Evolutionary conservation across 2,888 invertebrate genomes (phyloP).

Genomic region (Drosophila colorata): DNA sequence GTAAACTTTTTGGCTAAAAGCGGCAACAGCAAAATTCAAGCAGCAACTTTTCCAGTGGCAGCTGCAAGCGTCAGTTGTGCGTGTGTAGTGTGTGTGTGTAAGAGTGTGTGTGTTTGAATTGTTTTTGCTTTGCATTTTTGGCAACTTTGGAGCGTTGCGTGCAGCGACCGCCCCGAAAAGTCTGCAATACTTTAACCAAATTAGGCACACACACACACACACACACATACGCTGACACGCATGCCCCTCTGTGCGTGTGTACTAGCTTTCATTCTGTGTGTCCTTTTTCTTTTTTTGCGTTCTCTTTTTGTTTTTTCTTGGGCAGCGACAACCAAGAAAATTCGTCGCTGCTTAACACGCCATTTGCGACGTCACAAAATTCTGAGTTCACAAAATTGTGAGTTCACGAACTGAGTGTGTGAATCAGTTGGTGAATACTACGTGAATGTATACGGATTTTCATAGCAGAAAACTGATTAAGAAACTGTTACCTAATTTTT

Average conservation of each 20-base stretch:
- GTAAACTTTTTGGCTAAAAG: constrained; percentile 68
- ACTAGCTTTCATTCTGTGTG: constrained; percentile 8
- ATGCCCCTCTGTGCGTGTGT: constrained; percentile 11
- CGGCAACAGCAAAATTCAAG: constrained; percentile 51
- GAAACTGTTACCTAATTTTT: too few species aligned
- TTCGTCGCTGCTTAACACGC: constrained; percentile 44
- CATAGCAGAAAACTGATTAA: neutral
- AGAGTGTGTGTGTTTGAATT: constrained; percentile 22
- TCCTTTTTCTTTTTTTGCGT: constrained; percentile 3
- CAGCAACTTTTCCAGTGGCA: constrained; percentile 39
- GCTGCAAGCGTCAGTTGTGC: constrained; percentile 29
- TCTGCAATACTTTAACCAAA: constrained; percentile 69
- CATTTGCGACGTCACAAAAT: constrained; percentile 44
- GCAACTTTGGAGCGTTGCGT: constrained; percentile 65
- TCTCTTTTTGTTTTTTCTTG: constrained; percentile 10
- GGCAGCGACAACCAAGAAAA: constrained; percentile 22
- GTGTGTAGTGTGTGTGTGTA: constrained; percentile 15
- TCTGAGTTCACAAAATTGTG: constrained; percentile 17
- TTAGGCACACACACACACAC: constrained; percentile 59
- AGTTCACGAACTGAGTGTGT: neutral
- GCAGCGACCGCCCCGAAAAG: constrained; percentile 57
- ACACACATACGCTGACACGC: constrained; percentile 2
- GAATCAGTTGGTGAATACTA: neutral
- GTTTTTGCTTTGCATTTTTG: constrained; percentile 63
- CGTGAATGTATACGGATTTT: neutral